A percentile compares a stretch with the other conserved stretches of the same genome.
phyloP scores from a whole-genome alignment of 2,888 invertebrate species.

The Dolichopus griseipennis region DNA sequence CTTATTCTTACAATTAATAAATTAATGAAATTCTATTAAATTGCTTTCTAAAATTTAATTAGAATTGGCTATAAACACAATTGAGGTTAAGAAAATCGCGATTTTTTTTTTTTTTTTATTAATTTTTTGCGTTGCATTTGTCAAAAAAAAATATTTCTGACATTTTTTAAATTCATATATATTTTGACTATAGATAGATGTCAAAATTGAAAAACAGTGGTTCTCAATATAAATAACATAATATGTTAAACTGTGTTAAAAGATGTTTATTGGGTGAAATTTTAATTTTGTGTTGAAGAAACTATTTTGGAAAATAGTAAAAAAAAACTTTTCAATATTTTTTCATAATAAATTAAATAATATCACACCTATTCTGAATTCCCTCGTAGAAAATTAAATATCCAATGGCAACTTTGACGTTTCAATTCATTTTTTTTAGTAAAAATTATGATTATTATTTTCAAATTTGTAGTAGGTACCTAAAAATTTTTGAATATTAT shows the following conservation, averaged over 20 bases:
- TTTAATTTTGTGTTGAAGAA: background rate
- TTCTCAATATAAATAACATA: background rate
- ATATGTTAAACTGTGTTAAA: background rate
- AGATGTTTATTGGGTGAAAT: background rate
- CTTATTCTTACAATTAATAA: background rate
- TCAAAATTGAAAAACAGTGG: too few species aligned
- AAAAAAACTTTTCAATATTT: too few species aligned
- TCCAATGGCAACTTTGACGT: too few species aligned
- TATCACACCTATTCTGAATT: too few species aligned
- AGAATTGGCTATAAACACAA: background rate
- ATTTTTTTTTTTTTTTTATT: background rate
- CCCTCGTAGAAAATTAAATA: too few species aligned
- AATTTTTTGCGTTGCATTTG: background rate
- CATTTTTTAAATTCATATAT: background rate
- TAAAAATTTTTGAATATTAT: too few species aligned
- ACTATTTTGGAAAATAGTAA: too few species aligned
- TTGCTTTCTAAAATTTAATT: background rate
- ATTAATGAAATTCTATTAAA: background rate
- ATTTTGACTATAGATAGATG: background rate
- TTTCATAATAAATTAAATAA: too few species aligned
- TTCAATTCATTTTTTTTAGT: too few species aligned
- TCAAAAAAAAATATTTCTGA: background rate
- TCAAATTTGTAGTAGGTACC: too few species aligned
- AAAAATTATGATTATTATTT: too few species aligned
- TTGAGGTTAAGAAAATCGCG: slow-evolving; percentile 6